phyloP scores from a whole-genome alignment of 92 coral and sea anemone genomes.

The Meandrina meandrites region DNA sequence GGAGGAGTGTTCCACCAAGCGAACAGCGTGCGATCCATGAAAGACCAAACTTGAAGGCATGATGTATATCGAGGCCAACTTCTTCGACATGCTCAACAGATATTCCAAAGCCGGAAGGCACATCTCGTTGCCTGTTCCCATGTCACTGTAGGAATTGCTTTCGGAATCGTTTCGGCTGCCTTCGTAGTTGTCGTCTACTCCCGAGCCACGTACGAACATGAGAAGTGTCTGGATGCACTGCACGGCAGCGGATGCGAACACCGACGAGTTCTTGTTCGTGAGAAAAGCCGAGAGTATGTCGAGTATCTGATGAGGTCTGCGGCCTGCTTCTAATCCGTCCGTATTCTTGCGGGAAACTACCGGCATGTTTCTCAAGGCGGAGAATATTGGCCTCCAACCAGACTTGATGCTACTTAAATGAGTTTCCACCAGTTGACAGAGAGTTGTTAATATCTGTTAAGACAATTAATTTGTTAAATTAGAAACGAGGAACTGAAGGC shows the following conservation, averaged over 20 bases:
- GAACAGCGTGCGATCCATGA: constrained; percentile 90
- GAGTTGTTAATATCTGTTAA: constrained; percentile 70
- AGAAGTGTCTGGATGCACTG: constrained; percentile 92
- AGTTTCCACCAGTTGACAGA: constrained; percentile 78
- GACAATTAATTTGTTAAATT: background rate
- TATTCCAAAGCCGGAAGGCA: constrained; percentile 93
- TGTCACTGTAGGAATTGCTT: constrained; percentile 74
- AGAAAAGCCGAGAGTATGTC: constrained; percentile 85
- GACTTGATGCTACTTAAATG: constrained; percentile 88
- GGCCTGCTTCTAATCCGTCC: constrained; percentile 64
- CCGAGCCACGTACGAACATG: constrained; percentile 80
- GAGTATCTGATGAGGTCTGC: constrained; percentile 74
- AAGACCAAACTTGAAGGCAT: constrained; percentile 98
- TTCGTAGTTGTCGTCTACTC: constrained; percentile 72
- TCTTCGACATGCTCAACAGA: constrained; percentile 88
- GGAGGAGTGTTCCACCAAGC: constrained; percentile 63
- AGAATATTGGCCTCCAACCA: constrained; percentile 94
- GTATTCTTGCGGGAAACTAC: constrained; percentile 47
- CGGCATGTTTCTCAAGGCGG: constrained; percentile 72
- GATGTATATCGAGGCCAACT: constrained; percentile 88
- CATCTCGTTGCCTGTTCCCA: constrained; percentile 77
- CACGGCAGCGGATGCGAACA: constrained; percentile 92
- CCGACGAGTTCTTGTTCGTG: constrained; percentile 89
- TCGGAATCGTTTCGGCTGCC: constrained; percentile 91
- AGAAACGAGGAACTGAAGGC: background rate